Evolutionary conservation across 2,113 vertebrate genomes (phyloP).

Genomic region (Microcebus griseorufus): DNA sequence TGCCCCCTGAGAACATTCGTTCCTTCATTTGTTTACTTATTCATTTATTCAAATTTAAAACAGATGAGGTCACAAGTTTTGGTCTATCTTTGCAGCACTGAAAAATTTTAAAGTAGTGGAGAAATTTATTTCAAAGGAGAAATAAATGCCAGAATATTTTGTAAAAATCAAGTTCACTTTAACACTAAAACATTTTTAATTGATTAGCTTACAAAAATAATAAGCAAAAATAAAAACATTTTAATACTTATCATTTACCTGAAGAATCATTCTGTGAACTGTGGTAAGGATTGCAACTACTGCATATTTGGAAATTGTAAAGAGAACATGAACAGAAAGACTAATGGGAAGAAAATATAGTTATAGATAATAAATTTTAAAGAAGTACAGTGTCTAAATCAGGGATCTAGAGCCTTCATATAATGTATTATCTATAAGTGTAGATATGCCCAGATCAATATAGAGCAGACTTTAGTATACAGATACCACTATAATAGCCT

Average conservation of each 20-base stretch:
- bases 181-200: not conserved
- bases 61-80: slow-evolving; percentile 20
- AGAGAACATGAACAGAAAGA: not conserved
- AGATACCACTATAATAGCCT: not conserved
- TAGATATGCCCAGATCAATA: not conserved
- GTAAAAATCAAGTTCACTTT: not conserved
- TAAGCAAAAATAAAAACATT: not conserved
- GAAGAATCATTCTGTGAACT: slow-evolving; percentile 1
- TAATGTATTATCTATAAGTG: not conserved
- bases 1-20: not conserved
- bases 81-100: not conserved
- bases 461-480: not conserved
- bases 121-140: not conserved
- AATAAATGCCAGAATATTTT: not conserved
- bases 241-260: not conserved
- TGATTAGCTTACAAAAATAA: not conserved
- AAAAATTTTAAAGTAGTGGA: not conserved
- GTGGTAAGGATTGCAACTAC: not conserved
- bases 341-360: not conserved
- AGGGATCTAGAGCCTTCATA: not conserved
- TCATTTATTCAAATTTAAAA: slow-evolving; percentile 53
- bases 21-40: slow-evolving; percentile 41
- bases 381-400: not conserved
- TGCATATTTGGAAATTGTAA: not conserved
- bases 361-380: not conserved